A percentile compares a stretch with the other conserved stretches of the same genome.
Conservation (phyloP, 2,888 invertebrate genomes). For the Napeogenes sylphis region DNA sequence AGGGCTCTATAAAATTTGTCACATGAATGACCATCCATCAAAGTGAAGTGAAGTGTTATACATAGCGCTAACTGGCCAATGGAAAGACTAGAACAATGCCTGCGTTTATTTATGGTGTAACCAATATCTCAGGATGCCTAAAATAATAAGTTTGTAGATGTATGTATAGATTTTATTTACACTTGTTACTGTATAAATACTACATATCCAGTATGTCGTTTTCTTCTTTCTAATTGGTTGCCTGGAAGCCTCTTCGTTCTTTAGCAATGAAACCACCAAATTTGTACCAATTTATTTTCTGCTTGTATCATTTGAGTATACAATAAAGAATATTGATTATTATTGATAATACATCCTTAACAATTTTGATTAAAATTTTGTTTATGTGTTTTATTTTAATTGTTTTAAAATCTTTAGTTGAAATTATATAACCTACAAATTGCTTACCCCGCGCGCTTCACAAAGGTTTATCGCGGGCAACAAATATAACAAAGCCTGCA, state of each 20-base stretch:
- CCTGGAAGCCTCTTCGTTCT: too few species aligned
- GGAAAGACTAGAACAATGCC: conserved; percentile 17
- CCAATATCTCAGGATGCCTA: neutral
- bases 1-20: conserved; percentile 47
- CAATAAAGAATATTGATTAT: too few species aligned
- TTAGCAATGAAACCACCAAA: too few species aligned
- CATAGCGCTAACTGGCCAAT: conserved; percentile 32
- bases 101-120: conserved; percentile 10
- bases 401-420: neutral
- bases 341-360: neutral
- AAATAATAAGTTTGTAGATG: too few species aligned
- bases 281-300: too few species aligned
- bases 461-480: conserved; percentile 12
- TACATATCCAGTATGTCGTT: too few species aligned
- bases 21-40: conserved; percentile 46
- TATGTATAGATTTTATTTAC: too few species aligned
- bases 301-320: neutral
- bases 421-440: neutral
- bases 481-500: conserved; percentile 38
- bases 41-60: conserved; percentile 42
- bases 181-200: too few species aligned
- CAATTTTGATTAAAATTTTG: neutral
- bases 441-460: neutral
- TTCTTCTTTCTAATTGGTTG: too few species aligned
- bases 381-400: neutral